Base-by-base conservation (phyloP, 2,113 vertebrate species). In the Podarcis muralis region DNA sequence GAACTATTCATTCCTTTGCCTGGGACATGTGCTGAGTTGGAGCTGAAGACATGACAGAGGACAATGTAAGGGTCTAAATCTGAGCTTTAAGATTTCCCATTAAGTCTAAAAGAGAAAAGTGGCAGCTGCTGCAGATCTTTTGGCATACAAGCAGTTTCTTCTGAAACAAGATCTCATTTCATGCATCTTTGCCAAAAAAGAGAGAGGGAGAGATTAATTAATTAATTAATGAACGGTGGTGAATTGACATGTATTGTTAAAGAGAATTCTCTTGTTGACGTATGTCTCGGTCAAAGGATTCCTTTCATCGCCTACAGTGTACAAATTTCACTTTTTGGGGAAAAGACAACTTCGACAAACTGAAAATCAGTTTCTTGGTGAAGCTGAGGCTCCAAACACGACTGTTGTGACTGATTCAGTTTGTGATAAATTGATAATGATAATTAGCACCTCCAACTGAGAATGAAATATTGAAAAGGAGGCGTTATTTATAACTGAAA, bases 101-200 rank as follows among this genome's bases (percentile, higher is more conserved):
- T 86, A 77, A 75, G 32, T 83, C 89, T 91, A 53, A 95, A 90
- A 90, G 89, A 94, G 94, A 95, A 92, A 88, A 89, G 91, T 88
- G 82, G 83, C 87, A 96, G 95, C 94, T 96, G 94, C 95, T 97
- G 96, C 95, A 94, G 92, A 91, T 92, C 91, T 94, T 89, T 69
- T 92, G 91, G 96, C 85, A 94, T 85, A 94, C 83, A 94, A 96
- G 90, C 85, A 85, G 79, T 89, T 94, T 78, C 92, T 91, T 97
- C 88, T 93, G 92, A 97, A 95, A 95, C 93, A 95, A 94, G 91
- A 95, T 96, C 93, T 89, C 15, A 85, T 97, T 95, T 96, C 96
- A 93, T 85, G 88, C 81, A 76, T 53, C 76, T 83, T 68, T 40
- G 80, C 83, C 92, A 59, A 57, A 88, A 88, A 53, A 93, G 91